Percentiles rank a stretch among this genome's conserved stretches.
Conservation (phyloP, 2,888 invertebrate genomes). For the Macrophya annulata region DNA sequence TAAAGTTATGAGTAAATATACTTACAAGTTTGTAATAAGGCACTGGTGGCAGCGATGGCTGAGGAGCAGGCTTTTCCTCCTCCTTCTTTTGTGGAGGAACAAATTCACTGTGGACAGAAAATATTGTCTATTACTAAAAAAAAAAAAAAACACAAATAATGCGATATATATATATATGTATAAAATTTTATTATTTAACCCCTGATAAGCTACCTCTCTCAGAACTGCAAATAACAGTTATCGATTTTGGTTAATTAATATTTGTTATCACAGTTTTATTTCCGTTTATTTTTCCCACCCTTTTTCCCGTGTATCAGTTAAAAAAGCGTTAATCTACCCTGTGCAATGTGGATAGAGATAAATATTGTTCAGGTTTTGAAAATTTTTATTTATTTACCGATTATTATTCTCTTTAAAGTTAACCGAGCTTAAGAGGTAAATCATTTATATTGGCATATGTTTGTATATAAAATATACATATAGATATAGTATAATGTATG, state of each 20-base stretch:
- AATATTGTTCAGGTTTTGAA: background rate
- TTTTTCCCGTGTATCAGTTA: background rate
- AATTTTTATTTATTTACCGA: background rate
- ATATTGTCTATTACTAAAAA: conserved; percentile 55
- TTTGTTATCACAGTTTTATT: conserved; percentile 16
- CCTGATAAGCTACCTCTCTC: conserved; percentile 31
- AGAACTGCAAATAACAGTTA: conserved; percentile 21
- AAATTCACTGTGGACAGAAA: conserved; percentile 76
- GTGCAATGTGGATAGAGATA: background rate
- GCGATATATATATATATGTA: background rate
- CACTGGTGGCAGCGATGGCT: conserved; percentile 71
- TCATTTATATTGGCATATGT: background rate
- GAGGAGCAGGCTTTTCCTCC: conserved; percentile 70
- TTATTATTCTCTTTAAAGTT: background rate
- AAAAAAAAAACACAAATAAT: conserved; percentile 24
- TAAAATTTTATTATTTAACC: conserved; percentile 4
- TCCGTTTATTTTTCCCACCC: background rate
- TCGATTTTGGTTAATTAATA: background rate
- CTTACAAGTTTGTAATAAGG: conserved; percentile 77
- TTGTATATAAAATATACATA: too few relatives aligned
- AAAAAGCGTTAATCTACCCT: background rate
- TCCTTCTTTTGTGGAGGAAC: conserved; percentile 76
- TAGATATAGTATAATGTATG: too few relatives aligned
- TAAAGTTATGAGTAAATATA: conserved; percentile 56
- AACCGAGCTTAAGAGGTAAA: background rate